Conservation (phyloP, 2,888 invertebrate species). For the Heliothis peltigera region DNA sequence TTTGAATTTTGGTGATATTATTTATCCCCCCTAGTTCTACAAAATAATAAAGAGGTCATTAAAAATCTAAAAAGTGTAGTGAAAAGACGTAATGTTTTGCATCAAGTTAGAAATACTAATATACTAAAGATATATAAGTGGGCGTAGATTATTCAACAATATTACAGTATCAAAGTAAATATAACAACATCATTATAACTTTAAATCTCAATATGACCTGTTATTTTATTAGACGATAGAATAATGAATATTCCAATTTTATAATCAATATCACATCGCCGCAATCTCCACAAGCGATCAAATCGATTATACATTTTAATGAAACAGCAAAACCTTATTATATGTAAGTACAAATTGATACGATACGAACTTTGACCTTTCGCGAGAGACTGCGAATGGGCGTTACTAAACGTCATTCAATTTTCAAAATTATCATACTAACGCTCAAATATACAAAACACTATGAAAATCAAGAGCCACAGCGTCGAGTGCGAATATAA, state of each 20-base stretch:
- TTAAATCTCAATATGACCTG: conserved; percentile 5
- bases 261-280: conserved; percentile 16
- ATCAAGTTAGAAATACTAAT: too few relatives aligned
- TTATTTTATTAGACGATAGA: conserved; percentile 9
- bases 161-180: conserved; percentile 9
- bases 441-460: conserved; percentile 42
- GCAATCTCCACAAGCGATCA: conserved; percentile 24
- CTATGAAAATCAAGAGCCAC: conserved; percentile 51
- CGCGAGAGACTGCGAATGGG: conserved; percentile 54
- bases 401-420: conserved; percentile 61
- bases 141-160: neutral
- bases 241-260: conserved; percentile 38
- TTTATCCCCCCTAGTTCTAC: conserved; percentile 16
- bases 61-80: neutral
- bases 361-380: conserved; percentile 50
- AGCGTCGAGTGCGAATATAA: conserved; percentile 53
- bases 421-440: conserved; percentile 64
- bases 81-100: too few relatives aligned
- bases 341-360: conserved; percentile 17
- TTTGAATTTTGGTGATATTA: conserved; percentile 19
- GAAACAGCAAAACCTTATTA: conserved; percentile 34
- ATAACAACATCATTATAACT: neutral
- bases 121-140: too few relatives aligned
- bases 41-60: neutral
- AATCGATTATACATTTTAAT: conserved; percentile 45